These are phyloP conservation scores for Hestina assimilis DNA, from an alignment of 1,140 invertebrate genomes.

Conservation along the genomic window DNA sequence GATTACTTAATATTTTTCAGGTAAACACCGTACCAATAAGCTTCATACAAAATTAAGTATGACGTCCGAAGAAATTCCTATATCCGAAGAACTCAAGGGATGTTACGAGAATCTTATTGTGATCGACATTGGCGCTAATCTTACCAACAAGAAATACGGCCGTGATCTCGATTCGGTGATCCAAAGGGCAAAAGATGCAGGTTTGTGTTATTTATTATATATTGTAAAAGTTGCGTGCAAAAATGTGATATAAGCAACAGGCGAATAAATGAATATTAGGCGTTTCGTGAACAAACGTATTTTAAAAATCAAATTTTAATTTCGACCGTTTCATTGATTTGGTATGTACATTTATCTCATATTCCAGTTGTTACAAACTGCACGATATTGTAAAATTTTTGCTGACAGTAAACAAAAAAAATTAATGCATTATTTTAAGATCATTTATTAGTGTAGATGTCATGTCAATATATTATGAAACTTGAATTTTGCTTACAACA, in stretches of 20 bases:
- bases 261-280: conserved; percentile 32
- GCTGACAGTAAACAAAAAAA: too few relatives aligned
- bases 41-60: conserved; percentile 70
- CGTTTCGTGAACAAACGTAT: conserved; percentile 26
- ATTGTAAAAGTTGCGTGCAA: conserved; percentile 35
- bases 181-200: conserved; percentile 94
- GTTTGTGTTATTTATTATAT: conserved; percentile 69
- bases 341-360: conserved; percentile 4
- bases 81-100: conserved; percentile 69
- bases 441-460: not conserved
- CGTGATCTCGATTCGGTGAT: conserved; percentile 95
- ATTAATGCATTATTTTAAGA: too few relatives aligned
- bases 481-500: too few relatives aligned
- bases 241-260: conserved; percentile 34
- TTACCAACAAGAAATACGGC: conserved; percentile 96
- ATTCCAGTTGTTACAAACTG: too few relatives aligned
- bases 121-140: conserved; percentile 95
- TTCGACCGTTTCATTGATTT: conserved; percentile 16
- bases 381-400: too few relatives aligned
- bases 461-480: not conserved
- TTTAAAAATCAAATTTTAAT: too few relatives aligned
- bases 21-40: conserved; percentile 73
- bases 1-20: conserved; percentile 37
- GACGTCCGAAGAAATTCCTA: conserved; percentile 74
- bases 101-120: conserved; percentile 93